Base-by-base conservation (phyloP, 2,797 vertebrate species). In the Hydrocynus forskahlii region DNA sequence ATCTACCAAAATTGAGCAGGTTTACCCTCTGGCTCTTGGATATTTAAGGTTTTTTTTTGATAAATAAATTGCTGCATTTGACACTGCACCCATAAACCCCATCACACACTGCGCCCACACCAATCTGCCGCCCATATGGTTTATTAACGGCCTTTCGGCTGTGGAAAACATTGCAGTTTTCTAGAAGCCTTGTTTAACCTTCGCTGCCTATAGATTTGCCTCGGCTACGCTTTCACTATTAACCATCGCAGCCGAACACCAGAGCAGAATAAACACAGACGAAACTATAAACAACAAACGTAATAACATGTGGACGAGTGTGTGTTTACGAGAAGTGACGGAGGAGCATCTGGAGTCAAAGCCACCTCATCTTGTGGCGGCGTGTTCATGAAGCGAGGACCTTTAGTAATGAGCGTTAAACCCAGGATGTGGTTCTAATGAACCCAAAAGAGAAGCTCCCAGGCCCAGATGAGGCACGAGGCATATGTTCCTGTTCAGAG, bases 91-190 rank as follows among this genome's bases (percentile, higher is more conserved):
- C 25, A 76, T 81, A 78, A 81, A 13, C 81, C 57, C 74, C 78
- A 85, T 92, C 90, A 88, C 91, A 7, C n/a, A 2, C n/a, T 60
- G 10, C 25, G 10, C 25, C 45, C 78, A 76, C 89, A 86, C 79
- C 88, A 93, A 93, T 93, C 91, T 93, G 93, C 89, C 84, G 76
- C 80, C 92, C 94, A 94, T 89, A 93, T 94, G 93, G 90, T 89
- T 89, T 90, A 93, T 94, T 91, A 93, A 90, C 86, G 83, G 79
- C 79, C 81, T 78, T 88, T 87, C 91, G 90, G 87, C 55, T 38
- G 73, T 55, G 35, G 59, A 78, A 75, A 62, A 68, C 70, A 63
- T 63, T 63, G 29, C 4, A 29, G 23, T 13, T 10, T 35, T 63
- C 60, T 5, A 63, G 25, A 7, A 29, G 21, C 23, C 60, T 29